Evolutionary conservation across 2,113 vertebrate species (phyloP).

Genomic region (Bolborhynchus lineola): DNA sequence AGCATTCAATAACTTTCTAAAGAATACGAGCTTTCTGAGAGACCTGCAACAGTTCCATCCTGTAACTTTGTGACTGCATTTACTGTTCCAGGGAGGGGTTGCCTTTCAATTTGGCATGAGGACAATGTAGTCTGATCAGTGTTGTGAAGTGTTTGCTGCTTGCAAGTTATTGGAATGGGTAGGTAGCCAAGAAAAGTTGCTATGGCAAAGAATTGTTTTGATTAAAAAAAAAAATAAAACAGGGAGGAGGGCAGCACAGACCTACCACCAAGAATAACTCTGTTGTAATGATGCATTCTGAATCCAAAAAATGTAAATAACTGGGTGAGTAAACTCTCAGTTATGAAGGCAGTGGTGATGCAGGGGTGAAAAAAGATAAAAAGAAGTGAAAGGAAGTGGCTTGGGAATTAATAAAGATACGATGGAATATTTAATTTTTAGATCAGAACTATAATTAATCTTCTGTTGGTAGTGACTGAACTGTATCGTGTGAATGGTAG

Average conservation of each 20-base stretch:
- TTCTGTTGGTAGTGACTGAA: neutral
- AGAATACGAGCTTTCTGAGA: neutral
- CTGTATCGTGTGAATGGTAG: neutral
- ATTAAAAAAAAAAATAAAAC: neutral
- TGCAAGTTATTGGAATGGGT: neutral
- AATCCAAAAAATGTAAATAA: neutral
- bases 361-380: neutral
- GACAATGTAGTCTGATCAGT: neutral
- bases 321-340: neutral
- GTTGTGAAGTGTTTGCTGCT: slow-evolving; percentile 14
- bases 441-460: neutral
- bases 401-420: neutral
- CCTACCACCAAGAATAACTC: slow-evolving; percentile 17
- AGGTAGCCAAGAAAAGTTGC: slow-evolving; percentile 30
- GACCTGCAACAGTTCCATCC: slow-evolving; percentile 24
- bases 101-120: slow-evolving; percentile 34
- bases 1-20: slow-evolving; percentile 29
- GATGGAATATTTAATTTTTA: neutral
- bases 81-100: slow-evolving; percentile 33
- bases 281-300: neutral
- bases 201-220: slow-evolving; percentile 49
- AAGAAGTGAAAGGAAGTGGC: neutral
- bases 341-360: neutral
- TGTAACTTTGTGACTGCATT: neutral
- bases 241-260: neutral